Evolutionary conservation across 2,888 invertebrate genomes (phyloP), one percentile per base, ranked within the genome.

Genomic region (Cerastis leucographa): DNA sequence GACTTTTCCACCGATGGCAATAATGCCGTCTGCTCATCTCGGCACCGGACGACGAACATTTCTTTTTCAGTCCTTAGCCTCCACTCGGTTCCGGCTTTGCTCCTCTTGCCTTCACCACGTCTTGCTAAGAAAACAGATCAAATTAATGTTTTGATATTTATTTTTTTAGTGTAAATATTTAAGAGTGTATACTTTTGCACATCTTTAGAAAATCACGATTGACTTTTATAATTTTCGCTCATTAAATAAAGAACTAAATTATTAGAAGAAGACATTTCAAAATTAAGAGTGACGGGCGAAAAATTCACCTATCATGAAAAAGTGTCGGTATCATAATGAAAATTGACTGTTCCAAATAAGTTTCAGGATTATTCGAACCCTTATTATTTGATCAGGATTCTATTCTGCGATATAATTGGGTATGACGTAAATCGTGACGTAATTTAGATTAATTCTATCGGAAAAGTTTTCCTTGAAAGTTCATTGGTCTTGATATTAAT

Each of bases 331-430:
- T 62, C 35, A 12, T 85, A 87, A 88, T 88, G 83, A 85, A 87
- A 83, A 88, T 85, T 85, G 87, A 87, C 83, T 59, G 74, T 51
- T 72, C 68, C 74, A 49, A 81, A 81, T 78, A 81, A 77, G 72
- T 82, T 80, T 65, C 67, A n/a, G 44, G 62, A 71, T 80, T 74
- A 80, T 81, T 75, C 14, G 29, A 77, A 68, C 74, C 80, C 76
- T 86, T 86, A 78, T 80, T 83, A 86, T 86, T 87, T 77, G 68
- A 88, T 79, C 44, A 42, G 61, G 66, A 82, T 88, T 71, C 67
- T 68, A 68, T 68, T 77, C n/a, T 29, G 51, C 66, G 46, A 76
- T 72, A 66, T 87, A 83, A 88, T 86, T 72, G 83, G 42, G n/a
- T 77, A 65, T 84, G 84, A 80, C 85, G 73, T 80, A 76, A 74